These are phyloP conservation scores for Melanotaenia maccullochi DNA, from an alignment of 2,797 vertebrate species.

Conservation along the genomic window DNA sequence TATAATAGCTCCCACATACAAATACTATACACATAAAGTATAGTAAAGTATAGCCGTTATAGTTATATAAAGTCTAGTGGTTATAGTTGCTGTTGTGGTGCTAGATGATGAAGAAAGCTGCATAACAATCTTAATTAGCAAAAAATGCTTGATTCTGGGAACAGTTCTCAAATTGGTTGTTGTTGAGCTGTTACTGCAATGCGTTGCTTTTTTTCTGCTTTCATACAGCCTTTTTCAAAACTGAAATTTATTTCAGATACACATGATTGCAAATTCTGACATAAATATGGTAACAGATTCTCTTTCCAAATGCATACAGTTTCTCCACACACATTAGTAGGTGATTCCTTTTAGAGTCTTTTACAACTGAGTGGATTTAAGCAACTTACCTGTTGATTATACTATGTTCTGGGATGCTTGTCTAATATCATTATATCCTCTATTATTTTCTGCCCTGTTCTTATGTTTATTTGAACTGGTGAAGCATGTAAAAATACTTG, in stretches of 20 bases:
- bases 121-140: constrained; percentile 45
- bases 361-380: constrained; percentile 3
- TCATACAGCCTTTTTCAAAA: constrained; percentile 5
- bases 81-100: constrained; percentile 36
- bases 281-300: neutral
- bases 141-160: constrained; percentile 7
- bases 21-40: constrained; percentile 37
- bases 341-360: neutral
- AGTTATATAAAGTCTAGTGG: no score
- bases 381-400: neutral
- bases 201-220: constrained; percentile 15
- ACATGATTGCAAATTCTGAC: constrained; percentile 1
- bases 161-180: constrained; percentile 30
- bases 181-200: constrained; percentile 23
- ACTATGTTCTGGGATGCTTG: neutral
- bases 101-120: constrained; percentile 35
- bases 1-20: constrained; percentile 35
- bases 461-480: constrained; percentile 34
- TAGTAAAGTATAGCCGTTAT: constrained; percentile 7
- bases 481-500: constrained; percentile 54
- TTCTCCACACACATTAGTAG: constrained; percentile 1
- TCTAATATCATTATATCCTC: constrained; percentile 3
- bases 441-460: constrained; percentile 17
- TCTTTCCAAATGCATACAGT: neutral
- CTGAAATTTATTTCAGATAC: constrained; percentile 1